Conservation (phyloP, 2,113 vertebrate genomes). For the Arothron firmamentum region DNA sequence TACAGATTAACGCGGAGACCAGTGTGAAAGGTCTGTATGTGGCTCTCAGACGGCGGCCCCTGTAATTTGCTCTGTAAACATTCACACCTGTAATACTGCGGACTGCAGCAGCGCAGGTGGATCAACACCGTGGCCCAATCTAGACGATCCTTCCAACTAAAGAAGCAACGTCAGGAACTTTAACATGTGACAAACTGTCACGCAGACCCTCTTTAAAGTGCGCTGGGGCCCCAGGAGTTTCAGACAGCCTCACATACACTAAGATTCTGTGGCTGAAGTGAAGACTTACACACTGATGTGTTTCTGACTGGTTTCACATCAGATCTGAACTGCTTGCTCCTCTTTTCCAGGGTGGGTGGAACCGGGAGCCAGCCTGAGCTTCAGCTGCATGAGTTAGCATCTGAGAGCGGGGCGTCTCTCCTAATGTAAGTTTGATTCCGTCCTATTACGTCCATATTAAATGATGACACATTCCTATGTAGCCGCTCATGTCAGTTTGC, state of each 20-base stretch:
- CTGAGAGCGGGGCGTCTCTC: slow-evolving; percentile 18
- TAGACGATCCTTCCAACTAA: neutral
- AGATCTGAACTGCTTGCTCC: neutral
- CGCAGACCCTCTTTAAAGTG: too few species aligned
- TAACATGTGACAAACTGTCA: too few species aligned
- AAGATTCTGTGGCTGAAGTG: too few species aligned
- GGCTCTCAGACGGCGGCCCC: neutral
- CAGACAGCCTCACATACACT: too few species aligned
- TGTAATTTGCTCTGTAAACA: slow-evolving; percentile 3
- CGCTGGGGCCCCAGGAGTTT: too few species aligned
- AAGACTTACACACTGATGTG: neutral
- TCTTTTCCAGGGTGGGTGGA: slow-evolving; percentile 42
- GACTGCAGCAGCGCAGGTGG: neutral
- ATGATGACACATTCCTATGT: too few species aligned
- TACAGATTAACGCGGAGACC: neutral
- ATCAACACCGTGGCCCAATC: neutral
- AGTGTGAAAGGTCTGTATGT: neutral
- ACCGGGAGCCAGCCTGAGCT: slow-evolving; percentile 33
- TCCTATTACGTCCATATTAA: too few species aligned
- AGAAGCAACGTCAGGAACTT: too few species aligned
- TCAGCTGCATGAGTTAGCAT: slow-evolving; percentile 51
- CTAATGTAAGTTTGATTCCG: too few species aligned
- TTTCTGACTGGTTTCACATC: neutral
- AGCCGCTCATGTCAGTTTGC: too few species aligned
- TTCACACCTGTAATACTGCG: slow-evolving; percentile 11